Base-by-base conservation (phyloP, 2,113 vertebrate genomes). In the Naja naja region DNA sequence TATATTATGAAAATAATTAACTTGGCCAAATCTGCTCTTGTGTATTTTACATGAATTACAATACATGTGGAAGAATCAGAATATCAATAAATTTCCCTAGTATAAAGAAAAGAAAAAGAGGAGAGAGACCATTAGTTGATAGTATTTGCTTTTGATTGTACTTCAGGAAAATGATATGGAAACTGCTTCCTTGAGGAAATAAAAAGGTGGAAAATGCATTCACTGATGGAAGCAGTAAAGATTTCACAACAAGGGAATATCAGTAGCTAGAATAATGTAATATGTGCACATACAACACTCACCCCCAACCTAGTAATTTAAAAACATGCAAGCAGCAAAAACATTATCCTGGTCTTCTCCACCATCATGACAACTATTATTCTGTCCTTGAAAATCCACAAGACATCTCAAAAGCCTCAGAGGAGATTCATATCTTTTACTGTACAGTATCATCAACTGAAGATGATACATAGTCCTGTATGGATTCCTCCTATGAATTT, bases 21-120 rank as follows among this genome's bases (percentile, higher is more conserved):
- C 1, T 85, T 85, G 25, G 56, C 25, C 1, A 91, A 94, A 93
- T 87, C 3, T 91, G 0, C 88, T 95, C 10, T 25, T 95, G 9
- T 58, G 11, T 90, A 5, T 0, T 94, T 88, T 91, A 92, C 74
- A 4, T 87, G 25, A 94, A 23, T 89, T 60, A 90, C 20, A 89
- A 88, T 92, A 95, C 43, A 88, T 54, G 7, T 93, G 88, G 85
- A 87, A 18, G 91, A 90, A 94, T 95, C 47, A 90, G 22, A 74
- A 93, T 93, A 93, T 91, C 90, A 95, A 92, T 94, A 90, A 2
- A 0, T 0, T 93, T 95, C 43, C 55, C 0, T 47, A 91, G 85
- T 94, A 94, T 89, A 95, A 90, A 8, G 45, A 95, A 95, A 27
- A 2, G 5, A 49, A 34, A 74, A 18, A 39, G 34, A 39, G 18